Evolutionary conservation across 2,113 vertebrate genomes (phyloP).

Genomic region (Laticauda colubrina): DNA sequence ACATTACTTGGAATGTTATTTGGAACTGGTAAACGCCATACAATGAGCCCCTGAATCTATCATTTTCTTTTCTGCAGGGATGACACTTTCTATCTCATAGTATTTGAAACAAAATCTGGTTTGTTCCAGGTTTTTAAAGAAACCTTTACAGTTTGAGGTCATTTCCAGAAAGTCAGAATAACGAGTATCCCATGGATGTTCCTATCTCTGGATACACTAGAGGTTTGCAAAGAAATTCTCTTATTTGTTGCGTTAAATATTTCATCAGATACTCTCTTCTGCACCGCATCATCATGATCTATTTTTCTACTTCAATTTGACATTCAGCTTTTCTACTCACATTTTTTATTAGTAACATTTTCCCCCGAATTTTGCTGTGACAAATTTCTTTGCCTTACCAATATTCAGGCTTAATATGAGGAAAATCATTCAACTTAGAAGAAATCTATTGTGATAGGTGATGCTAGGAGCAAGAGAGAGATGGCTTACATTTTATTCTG

Average conservation of each 20-base stretch:
- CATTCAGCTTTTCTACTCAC: not conserved
- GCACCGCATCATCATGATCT: constrained; percentile 15
- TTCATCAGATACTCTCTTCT: not conserved
- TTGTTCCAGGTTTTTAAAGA: not conserved
- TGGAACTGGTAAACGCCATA: not conserved
- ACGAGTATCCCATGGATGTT: constrained; percentile 22
- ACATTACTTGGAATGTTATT: not conserved
- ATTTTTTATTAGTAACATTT: not conserved
- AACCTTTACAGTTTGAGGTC: constrained; percentile 2
- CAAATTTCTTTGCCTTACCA: not conserved
- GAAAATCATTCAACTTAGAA: not conserved
- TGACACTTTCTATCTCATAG: not conserved
- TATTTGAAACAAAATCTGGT: not conserved
- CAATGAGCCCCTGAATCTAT: not conserved
- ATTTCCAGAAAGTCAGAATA: constrained; percentile 29
- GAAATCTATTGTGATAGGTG: not conserved
- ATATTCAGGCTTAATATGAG: not conserved
- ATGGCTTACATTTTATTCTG: not conserved
- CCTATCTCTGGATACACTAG: not conserved
- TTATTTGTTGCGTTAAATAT: not conserved
- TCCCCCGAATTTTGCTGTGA: not conserved
- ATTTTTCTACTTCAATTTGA: not conserved
- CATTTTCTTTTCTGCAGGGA: not conserved
- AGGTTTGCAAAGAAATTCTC: not conserved
- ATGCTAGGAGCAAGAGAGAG: not conserved